These are phyloP conservation scores for Mimachlamys varia DNA, from an alignment of 2,888 invertebrate species.

Conservation along the genomic window DNA sequence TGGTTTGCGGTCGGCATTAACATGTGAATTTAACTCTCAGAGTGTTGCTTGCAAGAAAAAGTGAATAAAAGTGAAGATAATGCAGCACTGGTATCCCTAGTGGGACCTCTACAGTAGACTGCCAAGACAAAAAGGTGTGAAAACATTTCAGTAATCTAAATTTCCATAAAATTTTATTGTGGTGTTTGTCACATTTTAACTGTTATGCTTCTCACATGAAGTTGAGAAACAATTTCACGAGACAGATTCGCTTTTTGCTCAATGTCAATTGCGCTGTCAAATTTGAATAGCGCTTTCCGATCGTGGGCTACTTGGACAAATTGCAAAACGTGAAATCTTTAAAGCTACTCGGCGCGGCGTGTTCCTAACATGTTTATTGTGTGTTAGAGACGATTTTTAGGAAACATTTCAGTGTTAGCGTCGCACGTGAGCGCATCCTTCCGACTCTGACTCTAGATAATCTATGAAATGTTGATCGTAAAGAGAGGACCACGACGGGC, in stretches of 20 bases:
- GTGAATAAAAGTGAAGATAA: background rate
- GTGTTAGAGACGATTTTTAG: background rate
- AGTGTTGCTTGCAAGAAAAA: background rate
- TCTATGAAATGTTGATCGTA: background rate
- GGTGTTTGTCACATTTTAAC: background rate
- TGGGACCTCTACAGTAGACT: background rate
- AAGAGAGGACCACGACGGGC: background rate
- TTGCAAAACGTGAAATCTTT: background rate
- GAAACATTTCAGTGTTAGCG: background rate
- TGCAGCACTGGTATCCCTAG: background rate
- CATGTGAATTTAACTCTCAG: background rate
- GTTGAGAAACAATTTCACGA: slow-evolving; percentile 7
- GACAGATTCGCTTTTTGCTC: background rate
- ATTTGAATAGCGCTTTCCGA: slow-evolving; percentile 5
- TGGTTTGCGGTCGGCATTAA: background rate
- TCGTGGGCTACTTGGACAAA: slow-evolving; percentile 3
- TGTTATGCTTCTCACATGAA: background rate
- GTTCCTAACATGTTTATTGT: background rate
- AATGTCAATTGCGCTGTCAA: slow-evolving; percentile 31
- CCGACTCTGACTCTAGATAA: background rate
- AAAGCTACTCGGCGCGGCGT: background rate
- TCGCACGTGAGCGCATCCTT: background rate
- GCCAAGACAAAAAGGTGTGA: background rate
- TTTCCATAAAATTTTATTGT: background rate
- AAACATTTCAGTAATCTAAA: background rate